Conservation (phyloP, 2,797 vertebrate genomes). For the Macropus fuliginosus region DNA sequence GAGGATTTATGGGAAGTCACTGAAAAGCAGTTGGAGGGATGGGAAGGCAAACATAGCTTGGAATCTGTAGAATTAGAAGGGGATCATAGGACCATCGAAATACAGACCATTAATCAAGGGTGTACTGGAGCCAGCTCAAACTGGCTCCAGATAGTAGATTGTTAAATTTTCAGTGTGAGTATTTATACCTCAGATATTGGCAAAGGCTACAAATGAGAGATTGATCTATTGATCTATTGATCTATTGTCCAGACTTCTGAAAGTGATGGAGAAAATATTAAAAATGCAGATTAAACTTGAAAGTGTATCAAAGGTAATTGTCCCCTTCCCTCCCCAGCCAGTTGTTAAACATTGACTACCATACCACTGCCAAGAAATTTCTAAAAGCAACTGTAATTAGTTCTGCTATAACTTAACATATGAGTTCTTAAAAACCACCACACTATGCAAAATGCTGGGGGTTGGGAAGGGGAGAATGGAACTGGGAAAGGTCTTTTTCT, state of each 20-base stretch:
- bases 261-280: neutral
- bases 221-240: neutral
- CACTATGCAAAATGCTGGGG: neutral
- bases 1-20: neutral
- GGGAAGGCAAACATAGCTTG: neutral
- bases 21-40: neutral
- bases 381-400: neutral
- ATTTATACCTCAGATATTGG: neutral
- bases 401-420: neutral
- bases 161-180: neutral
- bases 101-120: neutral
- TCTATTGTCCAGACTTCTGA: neutral
- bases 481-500: neutral
- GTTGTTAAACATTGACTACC: neutral
- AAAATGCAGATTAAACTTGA: neutral
- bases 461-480: neutral
- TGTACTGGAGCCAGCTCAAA: neutral
- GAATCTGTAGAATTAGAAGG: neutral
- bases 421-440: neutral
- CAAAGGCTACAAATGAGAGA: neutral
- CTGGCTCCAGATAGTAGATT: neutral
- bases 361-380: neutral
- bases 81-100: neutral
- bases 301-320: neutral
- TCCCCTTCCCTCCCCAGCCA: neutral